A percentile compares a stretch with the other conserved stretches of the same genome.
These are phyloP conservation scores for Trichogramma evanescens DNA, from an alignment of 2,888 invertebrate species.

Conservation along the genomic window DNA sequence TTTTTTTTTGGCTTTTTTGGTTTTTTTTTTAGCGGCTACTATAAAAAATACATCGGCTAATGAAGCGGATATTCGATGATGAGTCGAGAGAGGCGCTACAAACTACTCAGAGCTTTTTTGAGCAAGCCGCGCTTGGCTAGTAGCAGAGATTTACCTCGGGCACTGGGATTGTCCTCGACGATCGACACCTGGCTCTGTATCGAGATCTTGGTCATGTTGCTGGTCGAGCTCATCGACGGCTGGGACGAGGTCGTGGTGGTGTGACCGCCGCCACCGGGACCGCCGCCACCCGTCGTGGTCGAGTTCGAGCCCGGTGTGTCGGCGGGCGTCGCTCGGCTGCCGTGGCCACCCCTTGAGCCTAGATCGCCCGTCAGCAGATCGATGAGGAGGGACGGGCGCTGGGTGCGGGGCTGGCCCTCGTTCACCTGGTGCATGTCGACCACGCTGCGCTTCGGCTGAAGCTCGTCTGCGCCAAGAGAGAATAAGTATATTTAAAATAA, in stretches of 20 bases:
- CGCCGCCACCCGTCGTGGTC: constrained; percentile 20
- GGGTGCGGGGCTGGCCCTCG: constrained; percentile 48
- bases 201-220: constrained; percentile 33
- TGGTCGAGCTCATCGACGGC: constrained; percentile 35
- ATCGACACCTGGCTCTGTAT: constrained; percentile 29
- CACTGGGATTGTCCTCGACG: background rate
- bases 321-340: constrained; percentile 29
- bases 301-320: constrained; percentile 40
- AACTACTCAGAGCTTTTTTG: background rate
- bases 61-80: background rate
- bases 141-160: constrained; percentile 7
- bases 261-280: constrained; percentile 9
- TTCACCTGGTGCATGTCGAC: constrained; percentile 39
- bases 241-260: constrained; percentile 28
- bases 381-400: constrained; percentile 61
- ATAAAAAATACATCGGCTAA: too few species aligned
- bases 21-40: too few species aligned
- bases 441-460: constrained; percentile 42
- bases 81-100: background rate
- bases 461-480: constrained; percentile 33
- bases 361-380: constrained; percentile 60
- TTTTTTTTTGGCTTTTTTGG: too few species aligned
- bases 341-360: constrained; percentile 33
- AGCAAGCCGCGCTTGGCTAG: background rate
- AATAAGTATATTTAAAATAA: background rate